Evolutionary conservation across 1,140 invertebrate species (phyloP).

Genomic region (Penaeus vannamei): DNA sequence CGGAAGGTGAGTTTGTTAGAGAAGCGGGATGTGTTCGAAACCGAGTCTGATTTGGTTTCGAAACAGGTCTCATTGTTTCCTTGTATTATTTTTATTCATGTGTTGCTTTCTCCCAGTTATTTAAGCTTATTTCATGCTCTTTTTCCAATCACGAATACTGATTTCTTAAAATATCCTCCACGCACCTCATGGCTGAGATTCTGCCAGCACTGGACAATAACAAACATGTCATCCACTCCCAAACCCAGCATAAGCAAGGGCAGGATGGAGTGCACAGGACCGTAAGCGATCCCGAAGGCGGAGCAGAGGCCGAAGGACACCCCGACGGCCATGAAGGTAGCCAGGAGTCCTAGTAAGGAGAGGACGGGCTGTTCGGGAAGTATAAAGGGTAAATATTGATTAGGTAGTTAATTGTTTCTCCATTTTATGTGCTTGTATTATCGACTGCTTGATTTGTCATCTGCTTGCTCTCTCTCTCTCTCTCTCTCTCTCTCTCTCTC

Average conservation of each 20-base stretch:
- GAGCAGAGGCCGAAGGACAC: conserved; percentile 83
- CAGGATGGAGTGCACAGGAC: conserved; percentile 85
- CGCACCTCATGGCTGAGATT: conserved; percentile 63
- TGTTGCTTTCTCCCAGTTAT: too few species aligned
- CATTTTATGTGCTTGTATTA: neutral
- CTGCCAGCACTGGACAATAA: conserved; percentile 78
- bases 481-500: too few species aligned
- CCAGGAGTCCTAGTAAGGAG: conserved; percentile 79
- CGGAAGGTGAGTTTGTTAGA: too few species aligned
- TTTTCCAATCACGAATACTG: too few species aligned
- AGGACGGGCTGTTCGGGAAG: conserved; percentile 72
- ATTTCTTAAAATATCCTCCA: neutral
- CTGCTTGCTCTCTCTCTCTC: too few species aligned
- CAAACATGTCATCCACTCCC: conserved; percentile 86
- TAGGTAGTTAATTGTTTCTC: neutral
- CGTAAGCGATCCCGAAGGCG: conserved; percentile 81
- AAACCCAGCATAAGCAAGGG: conserved; percentile 87
- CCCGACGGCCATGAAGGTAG: conserved; percentile 83
- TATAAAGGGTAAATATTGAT: neutral
- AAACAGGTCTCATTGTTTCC: neutral
- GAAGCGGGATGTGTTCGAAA: neutral
- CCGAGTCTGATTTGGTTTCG: neutral
- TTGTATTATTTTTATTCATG: neutral
- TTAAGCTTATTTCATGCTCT: too few species aligned
- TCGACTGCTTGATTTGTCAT: too few species aligned